These are phyloP conservation scores for Podarcis cretensis DNA, from an alignment of 2,113 vertebrate genomes.

Conservation along the genomic window DNA sequence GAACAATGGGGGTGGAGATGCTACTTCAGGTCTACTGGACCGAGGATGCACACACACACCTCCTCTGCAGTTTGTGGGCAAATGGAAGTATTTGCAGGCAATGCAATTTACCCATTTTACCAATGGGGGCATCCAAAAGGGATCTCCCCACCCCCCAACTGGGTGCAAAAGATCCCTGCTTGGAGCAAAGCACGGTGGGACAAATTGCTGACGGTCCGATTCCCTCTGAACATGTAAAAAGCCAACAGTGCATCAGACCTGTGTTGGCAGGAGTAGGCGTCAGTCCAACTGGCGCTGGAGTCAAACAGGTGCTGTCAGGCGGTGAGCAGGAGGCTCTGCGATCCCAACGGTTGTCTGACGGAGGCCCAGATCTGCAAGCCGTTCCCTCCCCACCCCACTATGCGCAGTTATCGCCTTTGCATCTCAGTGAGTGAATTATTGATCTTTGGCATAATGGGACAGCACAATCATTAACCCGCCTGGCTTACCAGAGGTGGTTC, in stretches of 20 bases:
- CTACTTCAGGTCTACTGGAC: too few species aligned
- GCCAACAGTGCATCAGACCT: neutral
- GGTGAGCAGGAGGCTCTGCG: neutral
- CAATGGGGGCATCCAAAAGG: too few species aligned
- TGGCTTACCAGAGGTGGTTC: fast-evolving
- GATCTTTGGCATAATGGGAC: neutral
- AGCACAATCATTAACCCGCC: neutral
- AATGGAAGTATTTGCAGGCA: too few species aligned
- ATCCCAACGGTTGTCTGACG: neutral
- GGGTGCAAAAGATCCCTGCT: neutral
- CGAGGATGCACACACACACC: too few species aligned
- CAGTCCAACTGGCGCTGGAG: neutral
- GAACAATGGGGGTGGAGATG: too few species aligned
- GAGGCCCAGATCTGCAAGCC: neutral
- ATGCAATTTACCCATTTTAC: too few species aligned
- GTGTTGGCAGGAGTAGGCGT: neutral
- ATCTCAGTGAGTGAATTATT: too few species aligned
- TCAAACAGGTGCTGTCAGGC: neutral
- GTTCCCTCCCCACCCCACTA: neutral
- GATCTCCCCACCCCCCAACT: too few species aligned
- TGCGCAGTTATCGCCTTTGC: neutral
- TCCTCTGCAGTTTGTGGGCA: too few species aligned
- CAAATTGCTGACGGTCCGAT: neutral
- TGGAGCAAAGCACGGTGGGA: neutral
- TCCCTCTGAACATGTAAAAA: neutral